A percentile compares a stretch with the other conserved stretches of the same genome.
These are phyloP conservation scores for Pseudoips prasinana DNA, from an alignment of 2,888 invertebrate species.

Conservation along the genomic window DNA sequence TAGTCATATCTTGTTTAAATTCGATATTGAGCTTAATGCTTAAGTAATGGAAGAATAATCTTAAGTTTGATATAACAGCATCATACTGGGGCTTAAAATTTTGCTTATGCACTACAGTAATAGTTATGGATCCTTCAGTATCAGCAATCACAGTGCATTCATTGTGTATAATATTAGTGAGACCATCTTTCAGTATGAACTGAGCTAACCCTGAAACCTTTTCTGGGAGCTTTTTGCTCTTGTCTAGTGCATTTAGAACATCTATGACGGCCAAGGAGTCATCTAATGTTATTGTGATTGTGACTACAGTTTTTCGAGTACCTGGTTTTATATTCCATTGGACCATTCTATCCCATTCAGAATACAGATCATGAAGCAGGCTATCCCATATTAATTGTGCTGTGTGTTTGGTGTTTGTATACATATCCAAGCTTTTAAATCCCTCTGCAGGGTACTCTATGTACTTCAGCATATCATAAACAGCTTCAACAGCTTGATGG, in stretches of 20 bases:
- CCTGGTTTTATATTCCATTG: conserved; percentile 51
- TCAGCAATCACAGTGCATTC: conserved; percentile 66
- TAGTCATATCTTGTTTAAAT: conserved; percentile 59
- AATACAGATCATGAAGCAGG: conserved; percentile 67
- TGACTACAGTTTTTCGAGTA: conserved; percentile 50
- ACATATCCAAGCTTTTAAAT: conserved; percentile 76
- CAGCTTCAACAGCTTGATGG: conserved; percentile 71
- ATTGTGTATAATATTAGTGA: conserved; percentile 81
- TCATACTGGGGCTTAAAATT: conserved; percentile 70
- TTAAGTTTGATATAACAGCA: conserved; percentile 81
- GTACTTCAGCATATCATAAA: conserved; percentile 68
- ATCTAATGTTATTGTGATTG: conserved; percentile 58
- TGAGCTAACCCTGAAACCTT: conserved; percentile 81
- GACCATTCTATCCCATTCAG: conserved; percentile 76
- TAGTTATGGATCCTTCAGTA: conserved; percentile 51
- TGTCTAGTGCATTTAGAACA: conserved; percentile 63
- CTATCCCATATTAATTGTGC: conserved; percentile 66
- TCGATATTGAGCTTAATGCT: conserved; percentile 77
- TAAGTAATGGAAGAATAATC: conserved; percentile 81
- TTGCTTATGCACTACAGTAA: conserved; percentile 63
- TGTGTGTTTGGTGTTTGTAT: conserved; percentile 67
- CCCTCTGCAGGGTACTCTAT: conserved; percentile 72
- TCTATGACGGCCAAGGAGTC: conserved; percentile 47
- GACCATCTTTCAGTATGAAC: conserved; percentile 80
- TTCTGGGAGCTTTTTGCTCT: conserved; percentile 58